A percentile compares a stretch with the other conserved stretches of the same genome.
These are phyloP conservation scores for Dendrolimus pini DNA, from an alignment of 2,888 invertebrate genomes.

Conservation along the genomic window DNA sequence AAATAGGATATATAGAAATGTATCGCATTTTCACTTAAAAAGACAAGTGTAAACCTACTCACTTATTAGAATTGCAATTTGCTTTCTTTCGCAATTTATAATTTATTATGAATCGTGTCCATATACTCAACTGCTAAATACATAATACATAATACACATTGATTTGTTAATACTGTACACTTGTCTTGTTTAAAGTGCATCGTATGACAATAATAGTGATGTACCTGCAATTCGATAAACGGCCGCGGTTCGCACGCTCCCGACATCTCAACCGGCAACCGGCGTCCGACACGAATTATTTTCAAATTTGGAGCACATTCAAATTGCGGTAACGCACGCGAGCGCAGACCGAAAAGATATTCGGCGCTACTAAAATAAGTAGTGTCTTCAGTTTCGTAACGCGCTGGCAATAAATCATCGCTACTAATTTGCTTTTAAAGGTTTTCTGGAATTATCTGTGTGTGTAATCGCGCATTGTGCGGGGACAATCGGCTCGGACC, in stretches of 20 bases:
- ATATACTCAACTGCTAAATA: too few species aligned
- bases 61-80: too few species aligned
- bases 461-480: conserved; percentile 65
- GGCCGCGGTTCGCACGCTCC: conserved; percentile 37
- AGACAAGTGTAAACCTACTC: too few species aligned
- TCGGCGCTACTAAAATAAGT: conserved; percentile 35
- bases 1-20: too few species aligned
- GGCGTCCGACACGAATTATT: conserved; percentile 56
- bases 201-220: not conserved
- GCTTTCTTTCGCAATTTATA: too few species aligned
- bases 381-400: conserved; percentile 54
- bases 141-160: too few species aligned
- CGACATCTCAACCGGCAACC: conserved; percentile 13
- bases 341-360: conserved; percentile 59
- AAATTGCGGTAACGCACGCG: conserved; percentile 73
- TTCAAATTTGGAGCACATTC: conserved; percentile 72
- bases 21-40: too few species aligned
- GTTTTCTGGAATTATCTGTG: conserved; percentile 67
- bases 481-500: conserved; percentile 46
- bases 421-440: conserved; percentile 76
- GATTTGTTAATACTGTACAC: too few species aligned
- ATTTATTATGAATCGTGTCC: too few species aligned
- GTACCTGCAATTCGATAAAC: conserved; percentile 23
- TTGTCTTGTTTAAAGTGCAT: not conserved
- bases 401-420: conserved; percentile 66